Evolutionary conservation across 2,888 invertebrate species (phyloP).

Genomic region (Pheosia tremula): DNA sequence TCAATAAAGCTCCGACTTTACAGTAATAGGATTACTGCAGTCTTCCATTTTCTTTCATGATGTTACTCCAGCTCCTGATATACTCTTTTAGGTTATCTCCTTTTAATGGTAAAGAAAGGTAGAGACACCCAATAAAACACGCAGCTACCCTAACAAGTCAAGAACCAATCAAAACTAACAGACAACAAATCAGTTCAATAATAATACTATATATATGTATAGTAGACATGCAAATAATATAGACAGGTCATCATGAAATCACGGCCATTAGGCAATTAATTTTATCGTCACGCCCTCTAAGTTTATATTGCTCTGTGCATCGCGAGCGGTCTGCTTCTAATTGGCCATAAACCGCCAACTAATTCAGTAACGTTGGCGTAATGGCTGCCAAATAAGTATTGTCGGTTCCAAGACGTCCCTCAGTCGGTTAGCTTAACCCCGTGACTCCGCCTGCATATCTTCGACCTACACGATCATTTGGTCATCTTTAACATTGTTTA

Average conservation of each 20-base stretch:
- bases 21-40: too few relatives aligned
- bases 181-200: neutral
- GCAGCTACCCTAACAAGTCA: neutral
- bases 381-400: constrained; percentile 23
- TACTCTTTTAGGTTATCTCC: too few relatives aligned
- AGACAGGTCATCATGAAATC: neutral
- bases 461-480: neutral
- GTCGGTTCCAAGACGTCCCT: constrained; percentile 1
- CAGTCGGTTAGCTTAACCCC: neutral
- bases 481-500: too few relatives aligned
- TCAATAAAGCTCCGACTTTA: too few relatives aligned
- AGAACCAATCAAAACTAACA: neutral
- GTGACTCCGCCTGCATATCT: neutral
- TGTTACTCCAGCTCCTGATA: too few relatives aligned
- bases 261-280: neutral
- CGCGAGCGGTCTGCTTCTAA: constrained; percentile 22
- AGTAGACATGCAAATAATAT: neutral
- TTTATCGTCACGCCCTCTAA: constrained; percentile 2
- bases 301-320: constrained; percentile 11
- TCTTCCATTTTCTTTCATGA: too few relatives aligned
- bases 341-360: constrained; percentile 24
- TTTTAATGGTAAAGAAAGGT: too few relatives aligned
- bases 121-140: too few relatives aligned
- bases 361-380: constrained; percentile 16
- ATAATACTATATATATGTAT: neutral